phyloP scores from a whole-genome alignment of 2,113 vertebrate species.

The Plestiodon gilberti region DNA sequence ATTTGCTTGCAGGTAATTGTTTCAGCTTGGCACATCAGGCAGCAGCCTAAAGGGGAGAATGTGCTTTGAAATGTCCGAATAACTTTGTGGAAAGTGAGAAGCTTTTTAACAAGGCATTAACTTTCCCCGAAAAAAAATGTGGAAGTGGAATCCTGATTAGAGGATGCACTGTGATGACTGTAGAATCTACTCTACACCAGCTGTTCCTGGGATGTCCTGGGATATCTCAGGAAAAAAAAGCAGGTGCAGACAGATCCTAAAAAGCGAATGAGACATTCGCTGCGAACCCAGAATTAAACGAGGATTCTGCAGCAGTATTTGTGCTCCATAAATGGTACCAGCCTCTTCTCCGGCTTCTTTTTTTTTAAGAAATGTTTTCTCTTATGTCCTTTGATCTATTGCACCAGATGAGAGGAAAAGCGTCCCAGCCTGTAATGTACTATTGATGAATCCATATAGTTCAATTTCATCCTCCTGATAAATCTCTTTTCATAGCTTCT shows the following conservation, averaged over 20 bases:
- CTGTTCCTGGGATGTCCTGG: background rate
- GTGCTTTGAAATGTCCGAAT: background rate
- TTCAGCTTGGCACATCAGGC: background rate
- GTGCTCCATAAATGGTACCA: constrained; percentile 29
- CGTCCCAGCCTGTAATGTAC: constrained; percentile 52
- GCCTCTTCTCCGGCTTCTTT: constrained; percentile 20
- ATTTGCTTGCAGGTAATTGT: background rate
- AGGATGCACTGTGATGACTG: background rate
- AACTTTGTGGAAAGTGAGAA: background rate
- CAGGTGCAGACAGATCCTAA: background rate
- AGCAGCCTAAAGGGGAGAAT: background rate
- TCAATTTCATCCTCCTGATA: constrained; percentile 52
- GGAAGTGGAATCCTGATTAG: background rate
- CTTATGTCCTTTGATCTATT: constrained; percentile 55
- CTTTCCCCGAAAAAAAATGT: background rate
- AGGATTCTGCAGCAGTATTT: constrained; percentile 18
- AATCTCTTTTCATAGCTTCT: constrained; percentile 52
- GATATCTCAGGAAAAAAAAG: background rate
- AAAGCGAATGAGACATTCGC: background rate
- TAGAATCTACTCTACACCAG: background rate
- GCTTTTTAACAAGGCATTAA: background rate
- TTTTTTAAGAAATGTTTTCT: constrained; percentile 30
- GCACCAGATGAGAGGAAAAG: constrained; percentile 17
- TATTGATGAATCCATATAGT: constrained; percentile 51
- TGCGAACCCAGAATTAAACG: constrained; percentile 35